These are phyloP conservation scores for Hirtodrosophila duncani DNA, from an alignment of 2,888 invertebrate species.

Conservation along the genomic window DNA sequence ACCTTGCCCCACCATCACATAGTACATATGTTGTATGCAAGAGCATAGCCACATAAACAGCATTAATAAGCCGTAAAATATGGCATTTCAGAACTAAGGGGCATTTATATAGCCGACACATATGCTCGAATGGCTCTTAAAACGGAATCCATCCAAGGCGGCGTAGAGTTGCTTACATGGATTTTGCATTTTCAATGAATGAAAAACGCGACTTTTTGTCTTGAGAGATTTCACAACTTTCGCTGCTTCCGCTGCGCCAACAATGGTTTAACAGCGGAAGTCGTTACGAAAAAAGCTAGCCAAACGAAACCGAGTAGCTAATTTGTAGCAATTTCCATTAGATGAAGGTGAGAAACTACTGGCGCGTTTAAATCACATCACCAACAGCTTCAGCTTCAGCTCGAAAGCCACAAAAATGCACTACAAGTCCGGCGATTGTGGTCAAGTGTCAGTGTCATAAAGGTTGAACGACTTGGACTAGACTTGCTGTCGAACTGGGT, in stretches of 20 bases:
- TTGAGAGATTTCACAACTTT: conserved; percentile 62
- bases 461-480: conserved; percentile 39
- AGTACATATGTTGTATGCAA: too few relatives aligned
- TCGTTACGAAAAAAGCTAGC: conserved; percentile 44
- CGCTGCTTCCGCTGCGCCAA: conserved; percentile 62
- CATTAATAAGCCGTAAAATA: conserved; percentile 58
- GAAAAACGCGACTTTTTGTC: conserved; percentile 26
- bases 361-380: neutral
- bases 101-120: conserved; percentile 17
- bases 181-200: conserved; percentile 47
- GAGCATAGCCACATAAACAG: conserved; percentile 55
- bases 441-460: conserved; percentile 64
- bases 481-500: conserved; percentile 7
- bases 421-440: conserved; percentile 36
- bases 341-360: conserved; percentile 38
- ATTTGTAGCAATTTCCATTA: conserved; percentile 60
- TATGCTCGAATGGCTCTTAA: conserved; percentile 26
- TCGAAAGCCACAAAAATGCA: conserved; percentile 29
- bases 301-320: conserved; percentile 54
- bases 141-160: conserved; percentile 6
- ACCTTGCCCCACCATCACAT: conserved; percentile 49
- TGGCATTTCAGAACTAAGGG: conserved; percentile 18
- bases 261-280: conserved; percentile 64
- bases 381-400: neutral
- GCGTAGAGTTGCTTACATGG: conserved; percentile 55